Percentiles rank a stretch among this genome's conserved stretches.
Evolutionary conservation across 1,140 invertebrate species (phyloP).

Genomic region (Drosophila sp.): DNA sequence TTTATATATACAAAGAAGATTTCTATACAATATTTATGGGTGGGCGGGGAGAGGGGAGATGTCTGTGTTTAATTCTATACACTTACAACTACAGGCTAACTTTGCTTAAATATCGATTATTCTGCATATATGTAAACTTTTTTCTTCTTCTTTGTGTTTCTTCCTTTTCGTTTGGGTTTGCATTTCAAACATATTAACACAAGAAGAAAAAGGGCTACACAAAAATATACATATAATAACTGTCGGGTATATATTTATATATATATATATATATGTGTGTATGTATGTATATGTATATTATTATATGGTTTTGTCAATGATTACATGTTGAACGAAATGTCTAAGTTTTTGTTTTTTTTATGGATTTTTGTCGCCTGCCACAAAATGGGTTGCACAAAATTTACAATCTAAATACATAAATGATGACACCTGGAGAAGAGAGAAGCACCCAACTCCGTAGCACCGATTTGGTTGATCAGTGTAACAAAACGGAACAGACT

Average conservation of each 20-base stretch:
- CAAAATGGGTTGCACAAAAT: background rate
- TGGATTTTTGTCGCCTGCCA: background rate
- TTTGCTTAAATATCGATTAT: slow-evolving; percentile 55
- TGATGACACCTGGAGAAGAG: background rate
- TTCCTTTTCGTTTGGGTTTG: background rate
- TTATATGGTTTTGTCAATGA: slow-evolving; percentile 9
- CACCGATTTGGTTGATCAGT: background rate
- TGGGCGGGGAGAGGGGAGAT: slow-evolving; percentile 9
- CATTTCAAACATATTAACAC: background rate
- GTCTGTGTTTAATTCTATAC: slow-evolving; percentile 50
- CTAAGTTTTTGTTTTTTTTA: background rate
- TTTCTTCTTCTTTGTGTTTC: background rate
- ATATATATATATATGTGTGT: slow-evolving; percentile 12
- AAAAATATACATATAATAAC: slow-evolving; percentile 1
- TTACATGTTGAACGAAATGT: background rate
- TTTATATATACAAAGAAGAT: slow-evolving; percentile 58
- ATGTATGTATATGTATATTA: slow-evolving; percentile 12
- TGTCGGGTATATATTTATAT: slow-evolving; percentile 11
- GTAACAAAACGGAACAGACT: background rate
- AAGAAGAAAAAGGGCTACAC: background rate
- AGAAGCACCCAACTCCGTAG: background rate
- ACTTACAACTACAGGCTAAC: slow-evolving; percentile 56
- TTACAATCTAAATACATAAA: background rate
- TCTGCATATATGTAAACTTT: slow-evolving; percentile 29
- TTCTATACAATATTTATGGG: slow-evolving; percentile 45